Base-by-base conservation (phyloP, 2,113 vertebrate species). In the Mola mola region DNA sequence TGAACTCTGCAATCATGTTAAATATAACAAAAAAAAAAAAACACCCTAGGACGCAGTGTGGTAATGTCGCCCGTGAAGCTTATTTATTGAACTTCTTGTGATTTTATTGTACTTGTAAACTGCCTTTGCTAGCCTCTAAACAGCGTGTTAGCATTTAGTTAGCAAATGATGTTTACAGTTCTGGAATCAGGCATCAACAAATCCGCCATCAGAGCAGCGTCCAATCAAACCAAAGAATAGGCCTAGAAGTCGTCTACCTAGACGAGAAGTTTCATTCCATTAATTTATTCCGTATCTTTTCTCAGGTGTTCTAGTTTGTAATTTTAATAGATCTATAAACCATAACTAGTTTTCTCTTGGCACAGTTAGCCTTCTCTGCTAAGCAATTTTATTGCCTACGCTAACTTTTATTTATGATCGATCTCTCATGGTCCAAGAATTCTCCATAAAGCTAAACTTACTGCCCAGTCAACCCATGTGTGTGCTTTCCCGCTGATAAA, bases 151-250 rank as follows among this genome's bases (percentile, higher is more conserved):
- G 75, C 69, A 53, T 11, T 28, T 46, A 38, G 43, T 33, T 52
- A 37, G 52, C 44, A 29, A 26, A 44, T 4, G 8, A 29, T 48
- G 42, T 58, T 61, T 37, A 46, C 40, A 47, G 41, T 53, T 51
- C 42, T 38, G 31, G 13, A 28, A 24, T 12, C 47, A 25, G 16
- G 24, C 64, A 43, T 63, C 43, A 55, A 16, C 31, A 10, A 11
- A 41, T 20, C 47, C 47, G 58, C 69, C 0, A 38, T 40, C 37
- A 65, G 19, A 66, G 66, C 49, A 69, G 59, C 77, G 50, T 83
- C 85, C 84, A 81, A 67, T 81, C 83, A 76, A 89, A 90, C 88
- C 88, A 90, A 92, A 92, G 89, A 92, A 65, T 75, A 76, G 80
- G 24, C 51, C 51, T 84, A 62, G 77, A 75, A 70, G 53, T 72